Percentiles rank a stretch among this genome's conserved stretches.
These are phyloP conservation scores for Zeugodacus cucurbitae DNA, from an alignment of 1,140 invertebrate genomes.

Conservation along the genomic window DNA sequence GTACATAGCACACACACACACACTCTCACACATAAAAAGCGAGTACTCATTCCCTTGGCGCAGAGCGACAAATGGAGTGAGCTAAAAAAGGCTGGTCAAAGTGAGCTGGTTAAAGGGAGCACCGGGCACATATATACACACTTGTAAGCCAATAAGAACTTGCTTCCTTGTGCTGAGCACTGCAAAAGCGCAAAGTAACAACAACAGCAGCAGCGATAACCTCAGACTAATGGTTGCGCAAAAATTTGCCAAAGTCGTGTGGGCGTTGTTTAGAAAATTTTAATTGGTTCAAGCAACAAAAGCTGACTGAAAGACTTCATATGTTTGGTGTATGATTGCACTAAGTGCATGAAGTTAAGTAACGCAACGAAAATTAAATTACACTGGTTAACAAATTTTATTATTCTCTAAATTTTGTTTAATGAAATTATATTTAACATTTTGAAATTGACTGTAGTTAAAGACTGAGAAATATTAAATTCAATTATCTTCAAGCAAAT, in stretches of 20 bases:
- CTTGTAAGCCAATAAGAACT: not conserved
- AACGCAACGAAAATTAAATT: no score
- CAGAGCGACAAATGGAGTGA: not conserved
- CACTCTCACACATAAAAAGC: not conserved
- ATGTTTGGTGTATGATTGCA: not conserved
- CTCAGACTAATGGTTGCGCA: not conserved
- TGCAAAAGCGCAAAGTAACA: no score
- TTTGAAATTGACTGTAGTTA: no score
- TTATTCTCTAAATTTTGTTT: no score
- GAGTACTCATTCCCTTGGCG: not conserved
- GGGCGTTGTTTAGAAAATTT: conserved; percentile 28
- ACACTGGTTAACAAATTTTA: not conserved
- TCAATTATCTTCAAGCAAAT: no score
- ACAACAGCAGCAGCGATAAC: not conserved
- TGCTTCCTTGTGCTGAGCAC: not conserved
- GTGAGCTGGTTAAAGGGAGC: not conserved
- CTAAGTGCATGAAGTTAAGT: no score
- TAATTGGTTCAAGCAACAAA: conserved; percentile 10
- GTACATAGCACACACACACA: not conserved
- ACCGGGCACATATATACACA: not conserved
- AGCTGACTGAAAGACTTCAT: not conserved
- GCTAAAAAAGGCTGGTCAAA: not conserved
- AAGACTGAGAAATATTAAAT: no score
- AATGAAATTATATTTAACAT: no score
- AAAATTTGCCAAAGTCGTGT: not conserved